Base-by-base conservation (phyloP, 2,113 vertebrate species). In the Tor tambroides region DNA sequence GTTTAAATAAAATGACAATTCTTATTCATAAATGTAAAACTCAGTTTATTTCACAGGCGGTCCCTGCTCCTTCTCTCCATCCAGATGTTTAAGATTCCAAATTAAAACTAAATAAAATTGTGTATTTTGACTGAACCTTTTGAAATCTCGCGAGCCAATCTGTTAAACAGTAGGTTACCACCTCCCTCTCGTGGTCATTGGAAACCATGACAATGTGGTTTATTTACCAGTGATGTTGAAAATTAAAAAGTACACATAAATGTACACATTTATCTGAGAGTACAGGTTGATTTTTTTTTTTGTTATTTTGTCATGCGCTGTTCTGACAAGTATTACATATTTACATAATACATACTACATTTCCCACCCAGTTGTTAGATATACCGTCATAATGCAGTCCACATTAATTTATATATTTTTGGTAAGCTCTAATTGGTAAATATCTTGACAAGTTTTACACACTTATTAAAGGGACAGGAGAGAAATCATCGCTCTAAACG, bases 151-250 rank as follows among this genome's bases (percentile, higher is more conserved):
- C 5, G 3, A 12, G 61, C 26, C 26, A 67, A 65, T 67, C 15
- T 67, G 65, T 32, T 69, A 1, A 32, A 71, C 32, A 0, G 17
- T 12, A 14, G 9, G 26, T 32, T 32, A 15, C 17, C 82, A 19
- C 14, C 83, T 77, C 43, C 87, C 51, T 65, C 76, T 4, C 6
- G 67, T 88, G 87, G 67, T 67, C 6, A 21, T 43, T 6, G 19
- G 1, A 49, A 38, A 14, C 69, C 14, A 26, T 67, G 76, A 82
- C 59, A 67, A 38, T 12, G 10, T 71, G 26, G 30, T n/a, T n/a
- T n/a, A n/a, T 0, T 43, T 74, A 43, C 17, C 30, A 71, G 30
- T 71, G 30, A n/a, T 35, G 32, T 28, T 11, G 11, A 28, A 63
- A 43, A 61, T n/a, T 3, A 10, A 43, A 79, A 5, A 35, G 0